Conservation (phyloP, 2,888 invertebrate species). For the Matsumyia berberina region DNA sequence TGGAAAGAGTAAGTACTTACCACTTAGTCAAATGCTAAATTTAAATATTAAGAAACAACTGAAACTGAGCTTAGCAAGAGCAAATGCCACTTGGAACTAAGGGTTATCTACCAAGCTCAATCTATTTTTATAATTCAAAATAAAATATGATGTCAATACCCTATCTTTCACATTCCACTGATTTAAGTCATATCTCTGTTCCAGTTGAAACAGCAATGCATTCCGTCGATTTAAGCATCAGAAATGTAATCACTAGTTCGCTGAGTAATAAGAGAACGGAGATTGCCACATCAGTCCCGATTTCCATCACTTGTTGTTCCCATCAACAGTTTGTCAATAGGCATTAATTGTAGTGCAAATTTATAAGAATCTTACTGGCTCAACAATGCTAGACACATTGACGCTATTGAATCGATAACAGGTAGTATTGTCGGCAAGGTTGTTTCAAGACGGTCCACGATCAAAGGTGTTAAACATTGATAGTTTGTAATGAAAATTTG, state of each 20-base stretch:
- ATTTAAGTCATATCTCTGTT: conserved; percentile 6
- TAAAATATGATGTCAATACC: not conserved
- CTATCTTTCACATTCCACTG: conserved; percentile 3
- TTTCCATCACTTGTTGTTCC: conserved; percentile 46
- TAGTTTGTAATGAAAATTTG: conserved; percentile 64
- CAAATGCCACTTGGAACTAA: not conserved
- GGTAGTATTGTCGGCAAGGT: conserved; percentile 56
- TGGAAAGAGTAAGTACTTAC: not conserved
- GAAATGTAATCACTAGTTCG: not conserved
- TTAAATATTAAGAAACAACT: not conserved
- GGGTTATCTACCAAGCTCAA: conserved; percentile 3
- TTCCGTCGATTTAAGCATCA: not conserved
- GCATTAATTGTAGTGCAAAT: conserved; percentile 48
- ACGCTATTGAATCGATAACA: conserved; percentile 61
- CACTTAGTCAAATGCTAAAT: too few relatives aligned
- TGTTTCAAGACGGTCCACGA: conserved; percentile 48
- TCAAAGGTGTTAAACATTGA: conserved; percentile 63
- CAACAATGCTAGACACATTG: conserved; percentile 62
- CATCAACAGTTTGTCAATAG: conserved; percentile 30
- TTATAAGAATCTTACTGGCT: conserved; percentile 39
- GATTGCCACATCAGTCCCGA: too few relatives aligned
- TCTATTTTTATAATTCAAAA: not conserved
- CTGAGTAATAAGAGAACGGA: not conserved
- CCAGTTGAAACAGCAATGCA: not conserved
- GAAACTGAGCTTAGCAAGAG: not conserved